Evolutionary conservation across 2,113 vertebrate genomes (phyloP).

Genomic region (Desmodus rotundus): DNA sequence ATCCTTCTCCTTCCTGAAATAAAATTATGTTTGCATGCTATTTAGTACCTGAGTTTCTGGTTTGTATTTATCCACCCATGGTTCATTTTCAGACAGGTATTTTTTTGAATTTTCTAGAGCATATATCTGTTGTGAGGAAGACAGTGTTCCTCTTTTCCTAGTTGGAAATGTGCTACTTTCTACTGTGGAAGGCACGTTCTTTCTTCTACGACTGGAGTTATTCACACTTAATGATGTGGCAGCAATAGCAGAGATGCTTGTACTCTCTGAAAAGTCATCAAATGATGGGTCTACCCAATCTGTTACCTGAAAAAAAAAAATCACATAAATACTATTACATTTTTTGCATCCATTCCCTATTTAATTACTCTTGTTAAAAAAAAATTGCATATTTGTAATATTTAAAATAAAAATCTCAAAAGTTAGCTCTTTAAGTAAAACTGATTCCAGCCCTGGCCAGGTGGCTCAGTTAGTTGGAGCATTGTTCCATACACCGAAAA

Average conservation of each 20-base stretch:
- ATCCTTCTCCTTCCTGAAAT: not conserved
- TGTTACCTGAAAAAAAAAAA: slow-evolving; percentile 68
- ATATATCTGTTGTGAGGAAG: slow-evolving; percentile 43
- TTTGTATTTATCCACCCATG: slow-evolving; percentile 91
- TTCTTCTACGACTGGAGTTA: slow-evolving; percentile 65
- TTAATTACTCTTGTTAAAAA: not conserved
- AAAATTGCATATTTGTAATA: not conserved
- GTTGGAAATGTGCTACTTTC: slow-evolving; percentile 62
- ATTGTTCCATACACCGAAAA: too few relatives aligned
- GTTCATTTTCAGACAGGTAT: slow-evolving; percentile 76
- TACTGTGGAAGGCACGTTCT: slow-evolving; percentile 35
- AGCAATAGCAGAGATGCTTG: slow-evolving; percentile 16
- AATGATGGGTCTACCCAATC: slow-evolving; percentile 88
- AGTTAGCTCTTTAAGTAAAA: not conserved
- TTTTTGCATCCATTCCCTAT: not conserved
- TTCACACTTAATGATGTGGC: slow-evolving; percentile 35
- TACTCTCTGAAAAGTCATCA: slow-evolving; percentile 78
- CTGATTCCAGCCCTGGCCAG: not conserved
- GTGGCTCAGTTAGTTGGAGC: too few relatives aligned
- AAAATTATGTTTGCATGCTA: not conserved
- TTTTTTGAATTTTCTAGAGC: slow-evolving; percentile 38
- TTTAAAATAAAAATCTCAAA: slow-evolving; percentile 4
- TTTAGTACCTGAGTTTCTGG: slow-evolving; percentile 87
- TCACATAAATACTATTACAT: not conserved
- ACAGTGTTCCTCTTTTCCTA: slow-evolving; percentile 78